These are phyloP conservation scores for Phania funesta DNA, from an alignment of 2,888 invertebrate genomes.

Conservation along the genomic window DNA sequence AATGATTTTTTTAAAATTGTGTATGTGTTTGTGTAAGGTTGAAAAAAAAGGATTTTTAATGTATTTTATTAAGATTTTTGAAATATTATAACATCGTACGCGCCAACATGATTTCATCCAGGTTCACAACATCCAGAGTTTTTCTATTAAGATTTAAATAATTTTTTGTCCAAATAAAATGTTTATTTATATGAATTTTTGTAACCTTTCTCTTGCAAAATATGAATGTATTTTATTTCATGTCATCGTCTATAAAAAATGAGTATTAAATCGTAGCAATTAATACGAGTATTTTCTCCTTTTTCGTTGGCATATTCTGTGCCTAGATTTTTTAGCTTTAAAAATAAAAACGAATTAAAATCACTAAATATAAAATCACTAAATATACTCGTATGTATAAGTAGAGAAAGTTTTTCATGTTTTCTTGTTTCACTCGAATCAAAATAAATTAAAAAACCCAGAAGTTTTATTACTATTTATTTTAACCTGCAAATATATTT, in stretches of 20 bases:
- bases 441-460: no score
- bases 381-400: no score
- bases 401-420: no score
- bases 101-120: conserved; percentile 77
- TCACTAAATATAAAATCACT: no score
- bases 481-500: no score
- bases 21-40: conserved; percentile 29
- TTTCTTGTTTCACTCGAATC: no score
- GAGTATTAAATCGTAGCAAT: conserved; percentile 44
- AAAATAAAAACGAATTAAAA: background rate
- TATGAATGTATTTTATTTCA: conserved; percentile 44
- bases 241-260: conserved; percentile 55
- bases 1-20: conserved; percentile 34
- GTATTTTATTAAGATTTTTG: conserved; percentile 59
- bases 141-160: conserved; percentile 66
- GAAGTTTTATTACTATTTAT: no score
- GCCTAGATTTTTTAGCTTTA: background rate
- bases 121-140: conserved; percentile 81
- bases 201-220: conserved; percentile 32
- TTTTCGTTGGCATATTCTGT: conserved; percentile 35
- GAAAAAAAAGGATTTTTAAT: conserved; percentile 41
- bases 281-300: no score
- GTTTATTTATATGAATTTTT: conserved; percentile 39
- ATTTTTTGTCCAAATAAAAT: conserved; percentile 44
- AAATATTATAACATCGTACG: conserved; percentile 72